These are phyloP conservation scores for Podarcis lilfordi DNA, from an alignment of 2,797 vertebrate genomes.

Conservation along the genomic window DNA sequence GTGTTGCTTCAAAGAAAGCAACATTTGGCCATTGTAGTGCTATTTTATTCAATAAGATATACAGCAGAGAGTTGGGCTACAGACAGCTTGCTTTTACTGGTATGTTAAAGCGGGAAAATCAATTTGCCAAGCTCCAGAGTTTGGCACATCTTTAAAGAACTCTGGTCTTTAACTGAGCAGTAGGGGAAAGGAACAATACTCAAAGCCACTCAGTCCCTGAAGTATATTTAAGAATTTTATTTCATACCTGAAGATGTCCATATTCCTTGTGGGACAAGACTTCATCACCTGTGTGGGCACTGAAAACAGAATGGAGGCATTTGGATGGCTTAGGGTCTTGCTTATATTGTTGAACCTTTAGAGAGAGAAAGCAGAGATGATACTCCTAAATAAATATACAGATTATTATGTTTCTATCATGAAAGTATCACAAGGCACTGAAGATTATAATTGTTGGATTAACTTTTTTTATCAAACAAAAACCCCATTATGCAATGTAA, in stretches of 20 bases:
- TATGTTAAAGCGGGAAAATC: constrained; percentile 29
- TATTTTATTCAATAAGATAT: constrained; percentile 21
- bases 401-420: background rate
- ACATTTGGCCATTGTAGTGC: background rate
- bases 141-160: constrained; percentile 19
- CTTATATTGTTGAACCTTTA: constrained; percentile 94
- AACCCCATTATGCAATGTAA: background rate
- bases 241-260: constrained; percentile 93
- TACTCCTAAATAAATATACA: background rate
- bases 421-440: background rate
- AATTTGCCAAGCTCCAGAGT: constrained; percentile 19
- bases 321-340: constrained; percentile 92
- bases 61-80: background rate
- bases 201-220: background rate
- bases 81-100: constrained; percentile 11
- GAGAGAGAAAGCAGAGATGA: background rate
- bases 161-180: background rate
- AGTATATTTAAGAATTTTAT: background rate
- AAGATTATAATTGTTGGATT: background rate
- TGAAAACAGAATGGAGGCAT: constrained; percentile 93
- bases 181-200: background rate
- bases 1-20: constrained; percentile 33
- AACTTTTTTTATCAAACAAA: background rate
- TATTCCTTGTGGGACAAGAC: constrained; percentile 83
- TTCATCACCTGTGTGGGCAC: constrained; percentile 90